Evolutionary conservation across 1,140 invertebrate species (phyloP), one percentile per base, ranked within the genome.

Genomic region (Heterodera carotae): DNA sequence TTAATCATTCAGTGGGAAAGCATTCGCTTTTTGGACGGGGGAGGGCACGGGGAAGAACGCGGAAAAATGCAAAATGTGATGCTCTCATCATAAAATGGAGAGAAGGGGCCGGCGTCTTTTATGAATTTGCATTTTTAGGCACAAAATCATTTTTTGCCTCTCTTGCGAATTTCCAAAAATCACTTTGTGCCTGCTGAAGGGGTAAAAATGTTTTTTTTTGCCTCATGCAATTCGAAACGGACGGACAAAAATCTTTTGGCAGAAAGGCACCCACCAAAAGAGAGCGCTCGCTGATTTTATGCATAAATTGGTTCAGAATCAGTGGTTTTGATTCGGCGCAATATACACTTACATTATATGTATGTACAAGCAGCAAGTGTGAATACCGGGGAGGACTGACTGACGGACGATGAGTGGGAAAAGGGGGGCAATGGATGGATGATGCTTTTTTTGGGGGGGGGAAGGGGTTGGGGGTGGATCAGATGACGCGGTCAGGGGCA

Each of bases 301-400:
- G 48, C 48, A 53, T 53, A 53, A 53, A 53, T 53, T 53, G 48
- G 48, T 53, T 53, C 48, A 53, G 48, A 53, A 53, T 53, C 48
- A 53, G 48, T 53, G 48, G 48, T 53, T 53, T 53, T 53, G 48
- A 53, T 53, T 8, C 48, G 48, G 36, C 36, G 36, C 4, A 39
- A 39, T 39, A 10, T 6, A 39, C n/a, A n/a, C n/a, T n/a, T n/a
- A n/a, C n/a, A 39, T 7, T 39, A 39, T 10, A 39, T 39, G 36
- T 39, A 53, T 53, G 48, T 4, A 53, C 4, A 18, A 53, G 36
- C 48, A 18, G 18, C 18, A 18, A 53, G 48, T 12, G 48, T 18
- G 48, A 18, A 53, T 8, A 53, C 10, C 18, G 48, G 48, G 48
- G 48, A 15, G 48, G 48, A 12, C 36, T 39, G 36, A 5, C 36